Percentiles rank a stretch among this genome's conserved stretches.
phyloP scores from a whole-genome alignment of 2,113 vertebrate species.

The Tangachromis dhanisi region DNA sequence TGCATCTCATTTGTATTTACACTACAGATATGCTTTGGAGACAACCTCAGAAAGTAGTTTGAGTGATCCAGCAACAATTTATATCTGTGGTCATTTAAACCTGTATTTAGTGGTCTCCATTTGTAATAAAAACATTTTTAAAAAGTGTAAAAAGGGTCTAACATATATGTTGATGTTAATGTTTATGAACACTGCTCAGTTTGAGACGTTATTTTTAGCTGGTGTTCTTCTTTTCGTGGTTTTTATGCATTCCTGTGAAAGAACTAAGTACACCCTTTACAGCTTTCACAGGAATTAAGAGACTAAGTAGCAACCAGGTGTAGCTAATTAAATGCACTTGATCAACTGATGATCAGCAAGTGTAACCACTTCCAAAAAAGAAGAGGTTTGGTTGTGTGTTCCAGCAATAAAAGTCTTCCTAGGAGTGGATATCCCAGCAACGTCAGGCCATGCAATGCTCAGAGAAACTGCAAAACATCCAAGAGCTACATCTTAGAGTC shows the following conservation, averaged over 20 bases:
- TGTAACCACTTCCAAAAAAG: background rate
- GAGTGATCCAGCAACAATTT: background rate
- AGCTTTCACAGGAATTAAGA: background rate
- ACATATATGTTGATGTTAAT: background rate
- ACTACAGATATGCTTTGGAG: background rate
- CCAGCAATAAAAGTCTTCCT: background rate
- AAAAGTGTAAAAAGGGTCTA: background rate
- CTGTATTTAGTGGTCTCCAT: background rate
- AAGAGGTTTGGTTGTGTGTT: background rate
- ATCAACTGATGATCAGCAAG: background rate
- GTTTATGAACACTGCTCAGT: background rate
- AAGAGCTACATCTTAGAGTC: background rate
- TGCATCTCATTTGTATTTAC: background rate
- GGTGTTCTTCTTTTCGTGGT: background rate
- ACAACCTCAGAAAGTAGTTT: background rate
- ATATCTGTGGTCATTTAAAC: background rate
- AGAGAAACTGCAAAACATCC: background rate
- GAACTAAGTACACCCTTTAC: background rate
- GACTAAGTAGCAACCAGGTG: background rate
- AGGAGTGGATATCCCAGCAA: background rate
- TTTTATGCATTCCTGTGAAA: background rate
- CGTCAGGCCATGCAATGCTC: background rate
- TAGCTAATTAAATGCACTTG: background rate
- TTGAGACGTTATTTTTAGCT: accelerated
- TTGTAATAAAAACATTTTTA: background rate